Evolutionary conservation across 2,113 vertebrate species (phyloP), one percentile per base, ranked within the genome.

Genomic region (Bucco capensis): DNA sequence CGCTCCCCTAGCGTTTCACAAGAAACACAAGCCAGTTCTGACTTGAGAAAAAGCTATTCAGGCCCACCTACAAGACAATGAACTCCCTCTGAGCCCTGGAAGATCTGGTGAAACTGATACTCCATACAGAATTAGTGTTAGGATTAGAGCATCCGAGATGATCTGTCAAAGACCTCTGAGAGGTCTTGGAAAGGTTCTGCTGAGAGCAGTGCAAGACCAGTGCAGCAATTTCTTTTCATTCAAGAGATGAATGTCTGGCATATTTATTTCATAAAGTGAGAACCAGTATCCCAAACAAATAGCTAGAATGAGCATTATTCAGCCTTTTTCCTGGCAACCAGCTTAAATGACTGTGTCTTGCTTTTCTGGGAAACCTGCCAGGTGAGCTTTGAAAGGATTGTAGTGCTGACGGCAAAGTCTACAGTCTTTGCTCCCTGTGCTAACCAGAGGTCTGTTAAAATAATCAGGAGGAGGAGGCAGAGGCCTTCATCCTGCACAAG

Each of bases 321-420:
- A 92, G 91, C 73, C 95, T 91, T 95, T 96, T 97, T 96, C 95
- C 95, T 96, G 96, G 95, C 96, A 97, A 95, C 92, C 56, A 93
- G 67, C 91, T 94, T 91, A 95, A 97, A 96, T 33, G 62, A 93
- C 95, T 37, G 1, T 89, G 90, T 89, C 92, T 98, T 97, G 93
- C 94, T 97, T 96, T 96, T 96, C 97, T 97, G 96, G 97, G 96
- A 97, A 97, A 89, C 27, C 54, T 94, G 95, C 96, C 97, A 97
- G 97, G 89, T 96, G 88, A 96, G 89, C 85, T 93, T 69, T 96
- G 96, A 97, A 95, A 96, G 93, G 76, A 82, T 78, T 92, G 88
- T 54, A 82, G 70, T 31, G 78, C 83, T 91, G 91, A 96, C 28
- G 47, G 62, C 91, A 89, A 89, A 86, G 85, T 89, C 94, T 88